phyloP scores from a whole-genome alignment of 2,888 invertebrate genomes.

The Cryptus armator region DNA sequence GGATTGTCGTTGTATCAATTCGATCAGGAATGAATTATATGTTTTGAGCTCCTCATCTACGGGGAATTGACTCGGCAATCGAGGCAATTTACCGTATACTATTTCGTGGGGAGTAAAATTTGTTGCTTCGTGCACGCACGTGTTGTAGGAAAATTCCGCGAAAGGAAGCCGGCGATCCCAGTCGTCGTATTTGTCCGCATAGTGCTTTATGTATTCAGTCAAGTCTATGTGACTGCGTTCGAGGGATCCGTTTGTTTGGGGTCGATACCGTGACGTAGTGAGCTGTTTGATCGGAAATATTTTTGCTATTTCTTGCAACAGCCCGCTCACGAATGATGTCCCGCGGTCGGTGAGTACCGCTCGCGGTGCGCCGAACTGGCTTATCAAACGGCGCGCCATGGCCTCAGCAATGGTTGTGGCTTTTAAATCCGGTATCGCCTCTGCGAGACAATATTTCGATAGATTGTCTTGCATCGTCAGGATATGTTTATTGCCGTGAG shows the following conservation, averaged over 20 bases:
- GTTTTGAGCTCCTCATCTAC: background rate
- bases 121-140: background rate
- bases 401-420: conserved; percentile 44
- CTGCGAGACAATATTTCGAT: conserved; percentile 31
- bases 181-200: background rate
- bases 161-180: background rate
- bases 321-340: conserved; percentile 24
- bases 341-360: conserved; percentile 33
- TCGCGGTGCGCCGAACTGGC: conserved; percentile 45
- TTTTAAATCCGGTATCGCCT: conserved; percentile 2
- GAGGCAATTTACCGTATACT: background rate
- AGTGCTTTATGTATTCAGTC: background rate
- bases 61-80: conserved; percentile 14
- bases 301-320: conserved; percentile 33
- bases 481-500: conserved; percentile 48
- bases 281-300: background rate
- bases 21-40: conserved; percentile 17
- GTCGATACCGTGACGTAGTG: conserved; percentile 15
- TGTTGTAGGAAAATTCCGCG: background rate
- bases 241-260: conserved; percentile 19
- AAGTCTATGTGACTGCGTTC: background rate
- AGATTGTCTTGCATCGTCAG: conserved; percentile 52
- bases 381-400: conserved; percentile 22
- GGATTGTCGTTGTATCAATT: conserved; percentile 11
- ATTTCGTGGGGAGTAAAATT: background rate